Conservation (phyloP, 1,140 invertebrate species). For the Araneus ventricosus region DNA sequence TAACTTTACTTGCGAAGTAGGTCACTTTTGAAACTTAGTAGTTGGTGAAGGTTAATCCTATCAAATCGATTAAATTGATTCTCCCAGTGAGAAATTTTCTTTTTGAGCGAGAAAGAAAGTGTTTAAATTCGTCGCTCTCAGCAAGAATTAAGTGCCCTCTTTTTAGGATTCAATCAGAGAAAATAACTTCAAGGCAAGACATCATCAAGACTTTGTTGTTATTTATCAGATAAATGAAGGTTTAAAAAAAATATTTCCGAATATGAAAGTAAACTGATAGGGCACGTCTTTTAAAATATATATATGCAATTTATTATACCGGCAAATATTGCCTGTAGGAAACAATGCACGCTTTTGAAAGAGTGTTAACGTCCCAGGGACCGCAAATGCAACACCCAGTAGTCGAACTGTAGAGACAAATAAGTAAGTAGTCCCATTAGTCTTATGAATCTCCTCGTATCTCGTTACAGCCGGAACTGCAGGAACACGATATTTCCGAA, state of each 20-base stretch:
- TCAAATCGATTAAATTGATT: too few species aligned
- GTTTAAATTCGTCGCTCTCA: too few species aligned
- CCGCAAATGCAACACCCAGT: constrained; percentile 9
- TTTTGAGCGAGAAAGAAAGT: too few species aligned
- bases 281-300: neutral
- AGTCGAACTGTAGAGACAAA: neutral
- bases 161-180: neutral
- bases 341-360: neutral
- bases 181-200: neutral
- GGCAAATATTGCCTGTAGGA: neutral
- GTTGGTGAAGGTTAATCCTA: too few species aligned
- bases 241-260: neutral
- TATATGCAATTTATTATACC: neutral
- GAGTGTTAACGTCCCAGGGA: neutral
- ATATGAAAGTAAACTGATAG: constrained; percentile 1
- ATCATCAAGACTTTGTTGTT: too few species aligned
- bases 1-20: too few species aligned
- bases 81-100: too few species aligned
- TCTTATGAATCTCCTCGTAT: constrained; percentile 37
- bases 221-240: neutral
- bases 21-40: too few species aligned
- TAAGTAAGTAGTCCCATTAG: constrained; percentile 35
- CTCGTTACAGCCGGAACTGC: constrained; percentile 18
- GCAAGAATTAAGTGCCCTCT: too few species aligned
- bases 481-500: constrained; percentile 37